A percentile compares a stretch with the other conserved stretches of the same genome.
Evolutionary conservation across 2,888 invertebrate genomes (phyloP).

Genomic region (Metalampra italica): DNA sequence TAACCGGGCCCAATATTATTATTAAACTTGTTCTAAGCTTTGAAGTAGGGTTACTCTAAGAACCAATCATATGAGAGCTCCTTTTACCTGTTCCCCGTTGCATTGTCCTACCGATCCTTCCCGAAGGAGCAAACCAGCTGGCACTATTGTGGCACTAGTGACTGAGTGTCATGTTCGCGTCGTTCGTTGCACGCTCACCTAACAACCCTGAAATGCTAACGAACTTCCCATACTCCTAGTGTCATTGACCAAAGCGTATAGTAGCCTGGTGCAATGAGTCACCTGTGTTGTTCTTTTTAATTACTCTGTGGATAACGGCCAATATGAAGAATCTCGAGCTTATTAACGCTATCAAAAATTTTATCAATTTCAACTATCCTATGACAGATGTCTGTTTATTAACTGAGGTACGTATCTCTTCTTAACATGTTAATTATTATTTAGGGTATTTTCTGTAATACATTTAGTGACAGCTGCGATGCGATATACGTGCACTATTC

Average conservation of each 20-base stretch:
- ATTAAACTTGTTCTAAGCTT: neutral
- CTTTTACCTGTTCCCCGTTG: constrained; percentile 51
- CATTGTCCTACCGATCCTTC: constrained; percentile 1
- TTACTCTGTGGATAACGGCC: constrained; percentile 22
- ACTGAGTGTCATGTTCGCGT: neutral
- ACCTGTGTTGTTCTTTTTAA: constrained; percentile 33
- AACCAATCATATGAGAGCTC: constrained; percentile 29
- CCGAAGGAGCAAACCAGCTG: constrained; percentile 9
- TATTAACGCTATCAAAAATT: constrained; percentile 30
- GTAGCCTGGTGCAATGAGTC: constrained; percentile 20
- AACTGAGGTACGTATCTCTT: constrained; percentile 5
- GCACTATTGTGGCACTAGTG: constrained; percentile 5
- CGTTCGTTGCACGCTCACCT: neutral
- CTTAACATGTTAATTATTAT: neutral
- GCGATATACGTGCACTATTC: constrained; percentile 1
- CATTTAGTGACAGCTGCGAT: neutral
- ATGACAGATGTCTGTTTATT: constrained; percentile 27
- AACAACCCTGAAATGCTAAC: constrained; percentile 23
- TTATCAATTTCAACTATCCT: constrained; percentile 42
- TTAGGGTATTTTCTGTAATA: neutral
- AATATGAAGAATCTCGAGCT: constrained; percentile 38
- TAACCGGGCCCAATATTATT: neutral
- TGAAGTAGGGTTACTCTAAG: constrained; percentile 6
- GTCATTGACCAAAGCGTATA: constrained; percentile 17
- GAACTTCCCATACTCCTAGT: constrained; percentile 20